These are phyloP conservation scores for Decapterus maruadsi DNA, from an alignment of 2,797 vertebrate genomes.

Conservation along the genomic window DNA sequence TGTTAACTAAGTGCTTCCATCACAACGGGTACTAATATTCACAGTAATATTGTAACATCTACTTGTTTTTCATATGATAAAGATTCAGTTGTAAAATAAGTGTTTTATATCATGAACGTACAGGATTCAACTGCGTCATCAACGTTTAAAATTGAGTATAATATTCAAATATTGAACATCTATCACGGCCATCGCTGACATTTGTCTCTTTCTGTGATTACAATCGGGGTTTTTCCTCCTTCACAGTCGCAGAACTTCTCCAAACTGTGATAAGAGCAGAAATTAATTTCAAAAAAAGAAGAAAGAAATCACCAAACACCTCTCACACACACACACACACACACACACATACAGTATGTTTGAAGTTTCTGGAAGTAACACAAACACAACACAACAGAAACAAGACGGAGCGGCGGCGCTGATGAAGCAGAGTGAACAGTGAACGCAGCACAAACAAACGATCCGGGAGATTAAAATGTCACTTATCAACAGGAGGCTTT, in stretches of 20 bases:
- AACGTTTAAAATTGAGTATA: too few relatives aligned
- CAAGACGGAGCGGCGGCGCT: not conserved
- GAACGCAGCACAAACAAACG: not conserved
- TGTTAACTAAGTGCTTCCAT: not conserved
- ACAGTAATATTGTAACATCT: not conserved
- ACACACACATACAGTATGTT: not conserved
- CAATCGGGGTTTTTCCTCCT: too few relatives aligned
- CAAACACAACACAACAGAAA: conserved; percentile 30
- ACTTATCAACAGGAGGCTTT: conserved; percentile 32
- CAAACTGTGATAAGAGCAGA: not conserved
- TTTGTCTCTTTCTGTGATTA: not conserved
- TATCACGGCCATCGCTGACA: not conserved
- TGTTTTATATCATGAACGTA: not conserved
- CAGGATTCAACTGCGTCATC: not conserved
- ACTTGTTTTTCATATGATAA: not conserved
- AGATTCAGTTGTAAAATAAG: not conserved
- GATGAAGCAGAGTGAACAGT: conserved; percentile 30
- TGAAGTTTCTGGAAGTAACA: not conserved
- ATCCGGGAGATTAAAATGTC: conserved; percentile 49
- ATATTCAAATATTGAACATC: not conserved
- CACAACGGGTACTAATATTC: not conserved
- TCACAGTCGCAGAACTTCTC: too few relatives aligned
- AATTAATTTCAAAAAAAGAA: not conserved
- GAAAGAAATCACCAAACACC: not conserved
- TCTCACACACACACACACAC: too few relatives aligned